Base-by-base conservation (phyloP, 92 coral and sea anemone species). In the Palythoa grandis region DNA sequence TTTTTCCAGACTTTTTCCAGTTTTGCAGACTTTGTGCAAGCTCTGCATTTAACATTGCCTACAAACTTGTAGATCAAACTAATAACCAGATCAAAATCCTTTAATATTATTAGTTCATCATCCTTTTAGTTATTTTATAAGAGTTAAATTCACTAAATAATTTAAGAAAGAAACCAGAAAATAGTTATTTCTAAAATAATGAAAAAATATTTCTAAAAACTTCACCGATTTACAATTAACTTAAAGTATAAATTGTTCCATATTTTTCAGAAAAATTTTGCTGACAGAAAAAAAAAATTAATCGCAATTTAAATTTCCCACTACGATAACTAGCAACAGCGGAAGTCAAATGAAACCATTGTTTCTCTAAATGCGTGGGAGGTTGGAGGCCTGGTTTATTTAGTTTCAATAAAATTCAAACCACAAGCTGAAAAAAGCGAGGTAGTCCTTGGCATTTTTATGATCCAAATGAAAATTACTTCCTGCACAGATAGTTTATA, bases 281-380 rank as follows among this genome's bases (percentile, higher is more conserved):
- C 5, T 12, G 71, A 20, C 16, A 66, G 35, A 29, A 29, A 29
- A 29, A 29, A 29, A 3, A 2, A 80, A 16, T 43, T 11, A 66
- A 83, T 63, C 61, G 57, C 65, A 35, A 70, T 60, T 77, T 78
- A 40, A 84, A 84, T 70, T 74, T 84, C 76, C 87, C 92, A 67
- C 88, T 38, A 78, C 61, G 69, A 74, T n/a, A 70, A 88, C 37
- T 71, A 35, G 29, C 9, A 16, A 11, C 52, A 74, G 72, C 79
- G 66, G 78, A 58, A 72, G 79, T 48, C 38, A 82, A 23, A 60
- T 52, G 54, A 20, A 72, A 70, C 70, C 39, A 87, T 71, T 72
- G 72, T 57, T 57, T 53, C 78, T 37, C 13, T 29, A 11, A 38
- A 25, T 37, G 70, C 60, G 53, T 72, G 80, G 71, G 61, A 38